Conservation (phyloP, 2,888 invertebrate species). For the Folsomia manolachei region DNA sequence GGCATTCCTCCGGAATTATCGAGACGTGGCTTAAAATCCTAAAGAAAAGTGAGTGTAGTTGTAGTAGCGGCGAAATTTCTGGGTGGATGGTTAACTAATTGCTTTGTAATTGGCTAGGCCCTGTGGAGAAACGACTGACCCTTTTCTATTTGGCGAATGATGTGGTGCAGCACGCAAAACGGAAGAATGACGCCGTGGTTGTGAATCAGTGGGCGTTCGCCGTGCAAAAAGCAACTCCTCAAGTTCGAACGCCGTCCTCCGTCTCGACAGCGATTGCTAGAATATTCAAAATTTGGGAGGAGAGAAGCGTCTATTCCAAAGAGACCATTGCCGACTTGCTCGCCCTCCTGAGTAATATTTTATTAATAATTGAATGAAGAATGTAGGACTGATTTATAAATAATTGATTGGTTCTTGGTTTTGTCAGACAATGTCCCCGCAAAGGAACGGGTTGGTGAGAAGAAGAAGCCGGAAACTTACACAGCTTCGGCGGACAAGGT, state of each 20-base stretch:
- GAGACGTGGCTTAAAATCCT: conserved; percentile 87
- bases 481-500: conserved; percentile 49
- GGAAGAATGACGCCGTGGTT: conserved; percentile 73
- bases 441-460: conserved; percentile 42
- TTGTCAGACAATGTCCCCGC: conserved; percentile 41
- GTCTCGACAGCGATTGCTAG: conserved; percentile 46
- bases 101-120: conserved; percentile 58
- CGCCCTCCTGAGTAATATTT: conserved; percentile 63
- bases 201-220: conserved; percentile 91
- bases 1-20: conserved; percentile 86
- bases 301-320: conserved; percentile 83
- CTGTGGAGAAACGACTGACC: conserved; percentile 79
- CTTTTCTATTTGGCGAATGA: conserved; percentile 95
- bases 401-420: background rate
- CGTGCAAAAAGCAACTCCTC: conserved; percentile 70
- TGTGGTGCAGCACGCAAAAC: conserved; percentile 93
- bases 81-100: conserved; percentile 10
- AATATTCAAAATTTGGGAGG: conserved; percentile 95
- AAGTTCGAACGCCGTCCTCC: conserved; percentile 44
- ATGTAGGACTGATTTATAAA: background rate
- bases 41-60: conserved; percentile 83
- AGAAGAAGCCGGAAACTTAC: conserved; percentile 47
- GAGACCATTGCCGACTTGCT: conserved; percentile 83
- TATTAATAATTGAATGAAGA: background rate
- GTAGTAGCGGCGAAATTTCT: background rate